Conservation (phyloP, 1,140 invertebrate species). For the Drosophila chauvacae region DNA sequence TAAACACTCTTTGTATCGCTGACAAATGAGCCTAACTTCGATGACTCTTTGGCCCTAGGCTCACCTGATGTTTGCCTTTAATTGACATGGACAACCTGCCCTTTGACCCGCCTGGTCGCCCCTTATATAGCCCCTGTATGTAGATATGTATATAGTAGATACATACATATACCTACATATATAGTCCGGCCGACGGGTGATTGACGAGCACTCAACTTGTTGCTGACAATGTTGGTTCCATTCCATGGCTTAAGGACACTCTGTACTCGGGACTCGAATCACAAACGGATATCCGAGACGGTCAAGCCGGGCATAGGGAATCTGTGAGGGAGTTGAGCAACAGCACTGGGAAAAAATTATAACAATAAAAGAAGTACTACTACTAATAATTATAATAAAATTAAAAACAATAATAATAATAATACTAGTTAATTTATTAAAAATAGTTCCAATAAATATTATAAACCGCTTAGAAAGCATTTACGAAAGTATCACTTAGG, state of each 20-base stretch:
- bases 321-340: neutral
- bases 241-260: slow-evolving; percentile 27
- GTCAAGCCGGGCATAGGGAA: slow-evolving; percentile 6
- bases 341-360: neutral
- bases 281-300: slow-evolving; percentile 28
- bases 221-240: slow-evolving; percentile 35
- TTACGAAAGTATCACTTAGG: too few relatives aligned
- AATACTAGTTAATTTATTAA: neutral
- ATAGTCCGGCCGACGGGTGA: slow-evolving; percentile 16
- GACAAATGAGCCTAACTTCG: neutral
- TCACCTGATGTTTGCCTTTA: slow-evolving; percentile 41
- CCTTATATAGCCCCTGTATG: neutral
- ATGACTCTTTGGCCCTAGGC: slow-evolving; percentile 17
- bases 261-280: slow-evolving; percentile 21
- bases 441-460: neutral
- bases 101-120: neutral
- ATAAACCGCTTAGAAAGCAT: too few relatives aligned
- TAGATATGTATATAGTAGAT: neutral
- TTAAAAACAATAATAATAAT: neutral
- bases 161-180: neutral
- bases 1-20: neutral
- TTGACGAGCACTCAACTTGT: slow-evolving; percentile 39
- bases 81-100: slow-evolving; percentile 19
- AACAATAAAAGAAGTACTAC: neutral
- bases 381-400: neutral